Conservation (phyloP, 2,888 invertebrate species). For the Drosophila vallismaia region DNA sequence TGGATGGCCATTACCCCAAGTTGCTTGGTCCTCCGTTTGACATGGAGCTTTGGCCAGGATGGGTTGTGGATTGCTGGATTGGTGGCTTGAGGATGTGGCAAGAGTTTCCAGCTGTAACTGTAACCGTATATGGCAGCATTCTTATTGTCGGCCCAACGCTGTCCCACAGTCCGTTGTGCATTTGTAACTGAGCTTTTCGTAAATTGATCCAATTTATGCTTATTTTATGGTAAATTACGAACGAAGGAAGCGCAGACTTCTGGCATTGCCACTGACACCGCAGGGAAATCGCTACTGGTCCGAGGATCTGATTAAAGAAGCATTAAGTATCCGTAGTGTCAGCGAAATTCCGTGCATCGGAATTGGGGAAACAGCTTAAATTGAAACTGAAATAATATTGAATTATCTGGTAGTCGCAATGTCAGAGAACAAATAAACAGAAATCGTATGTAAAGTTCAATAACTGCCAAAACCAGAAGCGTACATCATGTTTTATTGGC, state of each 20-base stretch:
- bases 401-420: not conserved
- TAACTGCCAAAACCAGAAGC: not conserved
- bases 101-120: constrained; percentile 16
- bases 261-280: constrained; percentile 25
- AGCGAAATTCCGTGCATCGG: constrained; percentile 25
- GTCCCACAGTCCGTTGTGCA: constrained; percentile 54
- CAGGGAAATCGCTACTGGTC: constrained; percentile 12
- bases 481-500: constrained; percentile 7
- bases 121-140: constrained; percentile 40
- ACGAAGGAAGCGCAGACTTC: constrained; percentile 54
- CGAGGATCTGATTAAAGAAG: constrained; percentile 32
- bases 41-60: constrained; percentile 31
- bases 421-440: not conserved
- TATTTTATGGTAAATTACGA: constrained; percentile 81
- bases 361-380: not conserved
- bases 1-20: constrained; percentile 62
- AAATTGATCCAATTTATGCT: constrained; percentile 83
- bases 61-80: constrained; percentile 13
- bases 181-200: constrained; percentile 72
- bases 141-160: constrained; percentile 36
- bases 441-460: not conserved
- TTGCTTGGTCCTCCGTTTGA: constrained; percentile 41
- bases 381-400: not conserved
- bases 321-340: constrained; percentile 29
- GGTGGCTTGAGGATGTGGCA: constrained; percentile 7